These are phyloP conservation scores for Luehdorfia chinensis DNA, from an alignment of 1,140 invertebrate genomes.

Conservation along the genomic window DNA sequence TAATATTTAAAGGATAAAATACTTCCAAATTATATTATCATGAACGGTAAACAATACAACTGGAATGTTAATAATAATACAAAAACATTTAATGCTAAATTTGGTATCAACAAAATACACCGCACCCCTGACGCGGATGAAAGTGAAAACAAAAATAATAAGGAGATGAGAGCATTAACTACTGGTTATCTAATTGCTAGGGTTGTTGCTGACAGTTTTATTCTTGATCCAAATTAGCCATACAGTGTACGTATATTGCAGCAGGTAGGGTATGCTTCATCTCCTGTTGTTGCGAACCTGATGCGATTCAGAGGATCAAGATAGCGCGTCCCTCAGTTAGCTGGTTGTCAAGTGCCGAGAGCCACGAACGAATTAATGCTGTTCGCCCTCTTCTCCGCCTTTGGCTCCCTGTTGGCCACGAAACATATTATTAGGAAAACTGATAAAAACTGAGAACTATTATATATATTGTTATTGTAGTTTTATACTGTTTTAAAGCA, in stretches of 20 bases:
- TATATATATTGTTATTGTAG: neutral
- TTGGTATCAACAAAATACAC: constrained; percentile 72
- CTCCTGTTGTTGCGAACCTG: constrained; percentile 38
- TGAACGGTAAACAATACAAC: constrained; percentile 65
- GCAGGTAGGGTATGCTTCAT: constrained; percentile 32
- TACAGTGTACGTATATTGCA: constrained; percentile 31
- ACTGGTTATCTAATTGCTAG: constrained; percentile 19
- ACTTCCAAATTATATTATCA: constrained; percentile 62
- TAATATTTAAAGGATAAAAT: constrained; percentile 46
- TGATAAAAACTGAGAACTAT: neutral
- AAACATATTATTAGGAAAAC: constrained; percentile 22
- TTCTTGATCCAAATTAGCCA: constrained; percentile 50
- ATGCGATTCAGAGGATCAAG: constrained; percentile 60
- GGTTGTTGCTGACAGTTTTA: constrained; percentile 20
- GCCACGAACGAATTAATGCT: constrained; percentile 77
- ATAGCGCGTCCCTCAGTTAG: constrained; percentile 67
- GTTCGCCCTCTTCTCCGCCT: constrained; percentile 78
- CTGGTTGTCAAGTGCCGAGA: constrained; percentile 78
- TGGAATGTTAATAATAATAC: constrained; percentile 75
- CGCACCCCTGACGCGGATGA: constrained; percentile 46
- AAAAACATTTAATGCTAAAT: constrained; percentile 62
- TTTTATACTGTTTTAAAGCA: constrained; percentile 12
- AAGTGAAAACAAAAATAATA: constrained; percentile 37
- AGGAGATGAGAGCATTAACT: constrained; percentile 50
- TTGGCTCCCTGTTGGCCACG: constrained; percentile 69